These are phyloP conservation scores for Saxicola maurus DNA, from an alignment of 2,797 vertebrate species.

Conservation along the genomic window DNA sequence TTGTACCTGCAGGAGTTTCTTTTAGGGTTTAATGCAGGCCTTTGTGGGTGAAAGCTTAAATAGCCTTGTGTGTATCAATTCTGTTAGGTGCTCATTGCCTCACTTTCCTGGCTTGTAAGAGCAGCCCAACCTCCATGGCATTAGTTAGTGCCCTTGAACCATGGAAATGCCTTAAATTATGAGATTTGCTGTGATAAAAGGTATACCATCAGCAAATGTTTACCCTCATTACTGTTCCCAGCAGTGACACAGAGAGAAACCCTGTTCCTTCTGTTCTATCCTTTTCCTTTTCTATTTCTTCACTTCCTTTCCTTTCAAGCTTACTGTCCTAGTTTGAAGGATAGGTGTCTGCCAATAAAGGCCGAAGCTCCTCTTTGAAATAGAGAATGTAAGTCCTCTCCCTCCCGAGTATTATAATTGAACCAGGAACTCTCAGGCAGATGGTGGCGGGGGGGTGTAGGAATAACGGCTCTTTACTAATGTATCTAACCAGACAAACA, in stretches of 20 bases:
- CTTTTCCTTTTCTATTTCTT: neutral
- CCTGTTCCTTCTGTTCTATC: neutral
- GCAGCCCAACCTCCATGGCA: conserved; percentile 2
- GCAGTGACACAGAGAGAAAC: neutral
- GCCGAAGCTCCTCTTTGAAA: too few relatives aligned
- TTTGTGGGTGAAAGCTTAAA: neutral
- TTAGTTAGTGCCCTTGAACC: neutral
- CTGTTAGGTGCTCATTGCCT: neutral
- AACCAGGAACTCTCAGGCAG: too few relatives aligned
- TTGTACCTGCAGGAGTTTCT: neutral
- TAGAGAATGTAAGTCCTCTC: too few relatives aligned
- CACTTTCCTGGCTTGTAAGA: neutral
- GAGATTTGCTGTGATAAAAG: conserved; percentile 36
- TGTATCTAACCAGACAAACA: too few relatives aligned
- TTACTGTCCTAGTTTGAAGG: too few relatives aligned
- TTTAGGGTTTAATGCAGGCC: neutral
- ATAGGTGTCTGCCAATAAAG: too few relatives aligned
- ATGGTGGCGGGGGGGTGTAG: too few relatives aligned
- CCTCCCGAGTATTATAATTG: too few relatives aligned
- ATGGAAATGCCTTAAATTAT: conserved; percentile 20
- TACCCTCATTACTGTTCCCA: conserved; percentile 7
- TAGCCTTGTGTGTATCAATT: neutral
- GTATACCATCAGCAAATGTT: conserved; percentile 38
- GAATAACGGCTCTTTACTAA: too few relatives aligned
- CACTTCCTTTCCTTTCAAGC: neutral